These are phyloP conservation scores for Nothocercus julius DNA, from an alignment of 2,113 vertebrate genomes.

Conservation along the genomic window DNA sequence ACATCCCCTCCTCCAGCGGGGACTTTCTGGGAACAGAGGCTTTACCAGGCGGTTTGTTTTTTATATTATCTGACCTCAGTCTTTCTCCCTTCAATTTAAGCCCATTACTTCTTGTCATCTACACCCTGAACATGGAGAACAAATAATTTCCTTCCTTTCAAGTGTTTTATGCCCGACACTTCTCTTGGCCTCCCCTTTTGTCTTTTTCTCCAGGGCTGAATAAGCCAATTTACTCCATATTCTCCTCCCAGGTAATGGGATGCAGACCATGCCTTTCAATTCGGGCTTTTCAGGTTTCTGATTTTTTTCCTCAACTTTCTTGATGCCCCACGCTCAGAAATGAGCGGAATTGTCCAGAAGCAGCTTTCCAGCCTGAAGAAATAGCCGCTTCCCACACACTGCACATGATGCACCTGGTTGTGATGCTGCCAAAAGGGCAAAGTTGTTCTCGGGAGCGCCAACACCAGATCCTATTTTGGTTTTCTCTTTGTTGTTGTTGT, in stretches of 20 bases:
- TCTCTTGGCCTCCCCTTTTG: background rate
- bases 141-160: conserved; percentile 8
- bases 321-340: background rate
- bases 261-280: background rate
- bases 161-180: background rate
- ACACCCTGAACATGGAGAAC: background rate
- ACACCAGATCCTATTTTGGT: too few relatives aligned
- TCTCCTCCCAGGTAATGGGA: background rate
- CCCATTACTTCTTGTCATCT: background rate
- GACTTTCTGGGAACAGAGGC: background rate
- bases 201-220: background rate
- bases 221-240: background rate
- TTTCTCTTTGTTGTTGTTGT: too few relatives aligned
- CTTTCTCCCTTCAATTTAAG: background rate
- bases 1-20: background rate
- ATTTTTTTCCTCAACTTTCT: background rate
- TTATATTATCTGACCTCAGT: background rate
- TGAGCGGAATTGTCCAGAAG: background rate
- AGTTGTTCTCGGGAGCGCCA: too few relatives aligned
- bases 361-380: background rate
- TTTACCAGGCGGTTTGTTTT: background rate
- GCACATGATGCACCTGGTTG: too few relatives aligned
- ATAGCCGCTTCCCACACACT: background rate
- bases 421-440: too few relatives aligned
- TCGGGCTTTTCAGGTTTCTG: background rate